A percentile compares a stretch with the other conserved stretches of the same genome.
Evolutionary conservation across 1,140 invertebrate species (phyloP).

Genomic region (Diachasma alloeum): DNA sequence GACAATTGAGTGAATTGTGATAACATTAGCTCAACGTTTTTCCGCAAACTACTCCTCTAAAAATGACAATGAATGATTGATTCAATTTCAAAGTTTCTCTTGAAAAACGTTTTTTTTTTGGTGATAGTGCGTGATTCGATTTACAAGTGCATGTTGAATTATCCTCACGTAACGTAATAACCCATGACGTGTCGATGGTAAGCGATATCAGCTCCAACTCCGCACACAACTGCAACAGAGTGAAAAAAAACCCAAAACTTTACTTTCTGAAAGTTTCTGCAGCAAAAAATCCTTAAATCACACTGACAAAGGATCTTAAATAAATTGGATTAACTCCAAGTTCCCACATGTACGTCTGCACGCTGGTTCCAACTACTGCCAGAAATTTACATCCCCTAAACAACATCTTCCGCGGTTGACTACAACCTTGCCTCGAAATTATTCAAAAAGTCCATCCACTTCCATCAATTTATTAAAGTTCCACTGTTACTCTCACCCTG

Average conservation of each 20-base stretch:
- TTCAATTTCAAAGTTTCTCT: not conserved
- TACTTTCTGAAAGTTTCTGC: not conserved
- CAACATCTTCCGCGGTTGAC: not conserved
- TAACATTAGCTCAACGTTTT: no score
- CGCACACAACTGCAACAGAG: conserved; percentile 62
- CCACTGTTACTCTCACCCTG: not conserved
- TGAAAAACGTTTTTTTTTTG: conserved; percentile 1
- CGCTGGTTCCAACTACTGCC: not conserved
- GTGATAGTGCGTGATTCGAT: conserved; percentile 48
- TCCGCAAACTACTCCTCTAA: no score
- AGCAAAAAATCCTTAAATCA: not conserved
- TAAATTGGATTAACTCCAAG: conserved; percentile 11
- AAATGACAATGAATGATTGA: no score
- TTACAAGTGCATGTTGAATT: conserved; percentile 53
- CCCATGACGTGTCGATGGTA: conserved; percentile 59
- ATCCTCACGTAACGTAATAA: conserved; percentile 64
- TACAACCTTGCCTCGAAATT: not conserved
- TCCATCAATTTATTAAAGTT: not conserved
- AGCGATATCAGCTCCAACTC: conserved; percentile 62
- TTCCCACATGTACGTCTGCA: not conserved
- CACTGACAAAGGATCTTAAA: not conserved
- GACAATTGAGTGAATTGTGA: no score
- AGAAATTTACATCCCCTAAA: not conserved
- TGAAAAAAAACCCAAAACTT: conserved; percentile 26
- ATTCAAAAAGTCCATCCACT: not conserved